A percentile compares a stretch with the other conserved stretches of the same genome.
Evolutionary conservation across 1,140 invertebrate genomes (phyloP).

Genomic region (Thaumatotibia leucotreta): DNA sequence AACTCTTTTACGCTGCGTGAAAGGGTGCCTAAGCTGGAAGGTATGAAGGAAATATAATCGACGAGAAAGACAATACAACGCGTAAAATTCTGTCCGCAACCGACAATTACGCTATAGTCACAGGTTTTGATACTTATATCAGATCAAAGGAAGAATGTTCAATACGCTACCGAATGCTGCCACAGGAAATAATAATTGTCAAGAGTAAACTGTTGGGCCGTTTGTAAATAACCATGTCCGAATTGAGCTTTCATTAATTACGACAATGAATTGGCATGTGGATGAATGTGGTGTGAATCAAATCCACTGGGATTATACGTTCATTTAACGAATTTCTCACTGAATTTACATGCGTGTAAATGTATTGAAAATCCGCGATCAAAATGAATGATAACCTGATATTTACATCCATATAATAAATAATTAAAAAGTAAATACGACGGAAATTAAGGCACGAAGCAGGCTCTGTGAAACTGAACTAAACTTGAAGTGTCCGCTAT

Average conservation of each 20-base stretch:
- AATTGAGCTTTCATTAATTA: not conserved
- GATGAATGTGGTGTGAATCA: not conserved
- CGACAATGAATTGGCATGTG: not conserved
- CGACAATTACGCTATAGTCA: not conserved
- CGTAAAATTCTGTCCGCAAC: not conserved
- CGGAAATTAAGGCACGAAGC: too few relatives aligned
- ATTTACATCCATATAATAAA: too few relatives aligned
- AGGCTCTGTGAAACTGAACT: too few relatives aligned
- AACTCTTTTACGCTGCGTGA: constrained; percentile 40
- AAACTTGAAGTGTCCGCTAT: too few relatives aligned
- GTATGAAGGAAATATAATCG: constrained; percentile 26
- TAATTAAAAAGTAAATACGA: too few relatives aligned
- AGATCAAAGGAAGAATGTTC: not conserved
- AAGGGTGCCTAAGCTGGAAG: constrained; percentile 18
- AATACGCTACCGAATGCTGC: not conserved
- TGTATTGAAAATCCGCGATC: not conserved
- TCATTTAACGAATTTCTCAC: not conserved
- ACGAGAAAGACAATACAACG: constrained; percentile 28
- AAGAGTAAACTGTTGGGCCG: not conserved
- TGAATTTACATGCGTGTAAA: not conserved
- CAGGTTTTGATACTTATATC: not conserved
- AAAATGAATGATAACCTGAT: not conserved
- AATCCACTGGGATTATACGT: not conserved
- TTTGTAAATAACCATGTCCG: not conserved
- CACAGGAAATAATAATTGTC: not conserved